Evolutionary conservation across 2,797 vertebrate genomes (phyloP), one percentile per base, ranked within the genome.

Genomic region (Hirundo rustica): DNA sequence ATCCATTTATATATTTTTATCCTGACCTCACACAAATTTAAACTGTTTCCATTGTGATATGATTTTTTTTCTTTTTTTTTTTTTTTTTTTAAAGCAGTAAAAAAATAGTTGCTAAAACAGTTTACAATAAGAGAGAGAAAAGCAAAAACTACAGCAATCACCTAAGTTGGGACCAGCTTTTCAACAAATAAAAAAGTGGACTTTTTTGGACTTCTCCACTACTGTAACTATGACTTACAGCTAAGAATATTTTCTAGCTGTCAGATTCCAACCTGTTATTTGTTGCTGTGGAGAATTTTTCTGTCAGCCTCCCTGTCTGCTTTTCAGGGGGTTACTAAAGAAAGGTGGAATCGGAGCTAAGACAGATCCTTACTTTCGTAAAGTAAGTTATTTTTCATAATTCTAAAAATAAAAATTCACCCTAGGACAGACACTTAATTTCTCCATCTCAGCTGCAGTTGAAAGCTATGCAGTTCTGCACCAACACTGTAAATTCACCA

Each of bases 211-310:
- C 40, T 75, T 73, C n/a, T 81, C 15, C 2, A 3, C 51, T 70
- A 29, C 55, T 61, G 3, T 9, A 89, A 85, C 42, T 74, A 72
- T 18, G 10, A 84, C 19, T 88, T 84, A 27, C 5, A 85, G 45
- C 57, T 92, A 76, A 92, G 88, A 92, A 79, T 34, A 54, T 87
- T 89, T 92, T 85, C 50, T 88, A 93, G 42, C 64, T 93, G 75
- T 87, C 90, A 94, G 47, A 65, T 38, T 79, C 83, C 74, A 92
- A 62, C 50, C n/a, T 88, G 30, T 34, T 91, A 77, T 75, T 95
- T 88, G 55, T 30, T 80, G 16, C 91, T 65, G 61, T 55, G 68
- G 30, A 77, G 45, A 91, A 95, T 96, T 92, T 85, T 92, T 88
- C 78, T 95, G 86, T 77, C 94, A 96, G 67, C 10, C 23, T 76